Evolutionary conservation across 1,140 invertebrate genomes (phyloP).

Genomic region (Cotesia chilonis): DNA sequence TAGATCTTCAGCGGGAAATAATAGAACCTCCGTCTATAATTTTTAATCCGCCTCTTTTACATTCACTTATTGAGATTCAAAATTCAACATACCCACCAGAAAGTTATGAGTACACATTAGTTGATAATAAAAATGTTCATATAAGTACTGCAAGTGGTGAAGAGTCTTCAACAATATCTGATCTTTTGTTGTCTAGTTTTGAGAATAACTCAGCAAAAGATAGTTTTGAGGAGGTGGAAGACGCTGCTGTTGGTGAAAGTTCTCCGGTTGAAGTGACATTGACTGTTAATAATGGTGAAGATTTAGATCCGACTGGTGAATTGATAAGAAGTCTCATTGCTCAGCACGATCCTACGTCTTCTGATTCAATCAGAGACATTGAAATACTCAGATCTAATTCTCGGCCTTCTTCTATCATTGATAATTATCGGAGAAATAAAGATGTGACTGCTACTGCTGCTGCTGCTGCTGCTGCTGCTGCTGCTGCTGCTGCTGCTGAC

Average conservation of each 20-base stretch:
- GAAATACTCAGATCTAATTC: conserved; percentile 45
- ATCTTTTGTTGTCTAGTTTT: no score
- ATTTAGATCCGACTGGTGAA: conserved; percentile 38
- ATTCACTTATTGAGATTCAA: background rate
- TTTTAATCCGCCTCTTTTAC: background rate
- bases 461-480: background rate
- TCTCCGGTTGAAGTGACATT: conserved; percentile 49
- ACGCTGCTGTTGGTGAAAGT: conserved; percentile 43
- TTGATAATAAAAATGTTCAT: conserved; percentile 4
- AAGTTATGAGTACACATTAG: conserved; percentile 3
- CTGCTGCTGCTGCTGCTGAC: background rate
- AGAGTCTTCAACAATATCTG: background rate
- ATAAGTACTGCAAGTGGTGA: background rate
- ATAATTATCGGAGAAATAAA: background rate
- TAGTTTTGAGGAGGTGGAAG: conserved; percentile 24
- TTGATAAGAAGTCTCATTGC: conserved; percentile 44
- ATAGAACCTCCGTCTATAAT: background rate
- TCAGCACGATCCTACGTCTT: conserved; percentile 39
- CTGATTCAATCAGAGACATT: conserved; percentile 30
- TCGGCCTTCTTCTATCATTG: background rate
- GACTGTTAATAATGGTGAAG: conserved; percentile 38
- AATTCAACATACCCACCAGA: background rate
- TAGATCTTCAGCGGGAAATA: background rate
- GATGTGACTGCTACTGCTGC: background rate
- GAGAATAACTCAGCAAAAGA: background rate